Conservation (phyloP, 2,888 invertebrate species). For the Rugalucina vietnamica region DNA sequence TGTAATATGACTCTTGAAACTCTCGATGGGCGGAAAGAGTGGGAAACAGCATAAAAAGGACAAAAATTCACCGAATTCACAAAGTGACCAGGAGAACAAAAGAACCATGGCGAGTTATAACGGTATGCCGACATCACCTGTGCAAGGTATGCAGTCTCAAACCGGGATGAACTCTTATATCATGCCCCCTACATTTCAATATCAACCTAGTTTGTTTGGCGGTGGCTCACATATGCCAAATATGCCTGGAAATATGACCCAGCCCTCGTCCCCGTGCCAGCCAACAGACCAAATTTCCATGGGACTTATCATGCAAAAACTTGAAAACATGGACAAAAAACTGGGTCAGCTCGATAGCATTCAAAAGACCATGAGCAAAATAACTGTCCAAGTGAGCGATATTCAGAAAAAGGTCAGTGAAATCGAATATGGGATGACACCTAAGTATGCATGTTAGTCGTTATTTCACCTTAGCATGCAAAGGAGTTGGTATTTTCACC, state of each 20-base stretch:
- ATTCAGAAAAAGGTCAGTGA: not conserved
- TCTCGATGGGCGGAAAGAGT: too few relatives aligned
- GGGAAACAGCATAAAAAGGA: too few relatives aligned
- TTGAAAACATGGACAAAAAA: conserved; percentile 7
- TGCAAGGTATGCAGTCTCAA: not conserved
- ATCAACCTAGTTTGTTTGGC: not conserved
- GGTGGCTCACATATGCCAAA: not conserved
- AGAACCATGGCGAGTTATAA: not conserved
- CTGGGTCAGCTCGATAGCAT: not conserved
- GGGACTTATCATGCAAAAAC: not conserved
- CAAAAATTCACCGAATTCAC: too few relatives aligned
- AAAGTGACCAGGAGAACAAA: too few relatives aligned
- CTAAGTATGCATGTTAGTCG: too few relatives aligned
- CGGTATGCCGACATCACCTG: not conserved
- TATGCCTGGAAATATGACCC: not conserved
- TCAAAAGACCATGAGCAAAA: not conserved
- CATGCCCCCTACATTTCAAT: not conserved
- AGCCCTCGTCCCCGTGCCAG: not conserved
- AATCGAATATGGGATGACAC: too few relatives aligned
- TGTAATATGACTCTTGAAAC: too few relatives aligned
- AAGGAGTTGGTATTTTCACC: too few relatives aligned
- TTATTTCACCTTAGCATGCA: too few relatives aligned
- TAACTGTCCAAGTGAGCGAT: not conserved
- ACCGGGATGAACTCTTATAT: not conserved
- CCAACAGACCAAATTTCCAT: not conserved